Percentiles rank a stretch among this genome's conserved stretches.
Evolutionary conservation across 2,113 vertebrate species (phyloP).

Genomic region (Cavia porcellus): DNA sequence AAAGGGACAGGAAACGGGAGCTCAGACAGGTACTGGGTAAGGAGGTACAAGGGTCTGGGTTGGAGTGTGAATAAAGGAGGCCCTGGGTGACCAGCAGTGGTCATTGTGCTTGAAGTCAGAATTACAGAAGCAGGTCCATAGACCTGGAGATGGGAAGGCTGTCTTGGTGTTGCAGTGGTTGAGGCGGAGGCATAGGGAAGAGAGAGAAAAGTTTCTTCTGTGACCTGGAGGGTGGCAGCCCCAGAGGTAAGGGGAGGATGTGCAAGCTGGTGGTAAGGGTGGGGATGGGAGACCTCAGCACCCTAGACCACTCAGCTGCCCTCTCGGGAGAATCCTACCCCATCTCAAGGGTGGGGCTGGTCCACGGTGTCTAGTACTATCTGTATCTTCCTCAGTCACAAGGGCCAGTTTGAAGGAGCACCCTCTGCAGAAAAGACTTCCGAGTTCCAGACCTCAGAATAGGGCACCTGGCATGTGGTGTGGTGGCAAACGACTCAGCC

Average conservation of each 20-base stretch:
- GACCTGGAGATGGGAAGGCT: background rate
- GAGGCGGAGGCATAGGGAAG: background rate
- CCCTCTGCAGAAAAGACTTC: conserved; percentile 1
- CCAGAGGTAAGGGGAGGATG: background rate
- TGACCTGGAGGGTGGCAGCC: background rate
- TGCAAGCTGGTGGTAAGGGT: background rate
- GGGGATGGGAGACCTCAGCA: background rate
- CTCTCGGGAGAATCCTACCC: background rate
- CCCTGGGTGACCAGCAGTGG: background rate
- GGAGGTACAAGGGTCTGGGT: background rate
- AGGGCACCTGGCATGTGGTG: conserved; percentile 37
- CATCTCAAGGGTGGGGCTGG: background rate
- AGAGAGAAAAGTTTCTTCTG: background rate
- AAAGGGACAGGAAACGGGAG: background rate
- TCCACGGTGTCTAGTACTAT: background rate
- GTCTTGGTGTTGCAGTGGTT: fast-evolving
- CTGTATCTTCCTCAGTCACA: background rate
- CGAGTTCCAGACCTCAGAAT: conserved; percentile 68
- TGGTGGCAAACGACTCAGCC: conserved; percentile 66
- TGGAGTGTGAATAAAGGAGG: background rate
- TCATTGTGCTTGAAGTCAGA: background rate
- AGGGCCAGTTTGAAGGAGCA: background rate
- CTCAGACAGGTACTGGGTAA: background rate
- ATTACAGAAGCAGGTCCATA: background rate
- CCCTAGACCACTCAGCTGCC: background rate